phyloP scores from a whole-genome alignment of 2,888 invertebrate species.

The Clivina fossor region DNA sequence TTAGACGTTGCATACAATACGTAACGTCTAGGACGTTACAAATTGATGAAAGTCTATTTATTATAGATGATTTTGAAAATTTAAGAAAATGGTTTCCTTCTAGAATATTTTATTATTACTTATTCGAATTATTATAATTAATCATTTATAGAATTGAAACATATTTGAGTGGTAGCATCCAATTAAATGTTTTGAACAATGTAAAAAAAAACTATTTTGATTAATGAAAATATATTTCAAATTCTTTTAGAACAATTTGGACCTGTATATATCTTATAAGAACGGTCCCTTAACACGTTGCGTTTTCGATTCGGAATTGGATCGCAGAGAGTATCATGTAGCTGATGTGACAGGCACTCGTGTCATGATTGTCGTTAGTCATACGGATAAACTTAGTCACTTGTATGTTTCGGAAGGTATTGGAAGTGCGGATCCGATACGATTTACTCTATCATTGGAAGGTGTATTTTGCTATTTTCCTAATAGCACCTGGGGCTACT shows the following conservation, averaged over 20 bases:
- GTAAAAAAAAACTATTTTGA: not conserved
- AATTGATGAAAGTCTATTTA: no score
- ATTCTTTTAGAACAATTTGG: slow-evolving; percentile 54
- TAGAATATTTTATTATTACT: no score
- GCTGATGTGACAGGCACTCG: slow-evolving; percentile 81
- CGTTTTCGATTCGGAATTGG: slow-evolving; percentile 71
- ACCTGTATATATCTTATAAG: slow-evolving; percentile 77
- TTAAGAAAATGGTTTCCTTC: no score
- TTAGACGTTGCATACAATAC: no score
- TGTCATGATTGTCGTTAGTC: slow-evolving; percentile 80
- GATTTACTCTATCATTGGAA: slow-evolving; percentile 77
- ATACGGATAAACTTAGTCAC: slow-evolving; percentile 70
- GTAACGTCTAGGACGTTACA: no score
- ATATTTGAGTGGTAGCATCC: not conserved
- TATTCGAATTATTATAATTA: no score
- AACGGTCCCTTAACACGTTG: slow-evolving; percentile 70
- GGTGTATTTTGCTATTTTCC: slow-evolving; percentile 83
- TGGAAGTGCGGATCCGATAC: slow-evolving; percentile 56
- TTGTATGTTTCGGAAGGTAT: slow-evolving; percentile 79
- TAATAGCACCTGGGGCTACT: slow-evolving; percentile 75
- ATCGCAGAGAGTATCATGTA: slow-evolving; percentile 71
- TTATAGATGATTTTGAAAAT: no score
- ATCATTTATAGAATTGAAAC: not conserved
- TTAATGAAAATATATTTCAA: not conserved
- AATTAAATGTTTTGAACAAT: not conserved